Evolutionary conservation across 2,113 vertebrate genomes (phyloP), one percentile per base, ranked within the genome.

Genomic region (Porphyrio hochstetteri): DNA sequence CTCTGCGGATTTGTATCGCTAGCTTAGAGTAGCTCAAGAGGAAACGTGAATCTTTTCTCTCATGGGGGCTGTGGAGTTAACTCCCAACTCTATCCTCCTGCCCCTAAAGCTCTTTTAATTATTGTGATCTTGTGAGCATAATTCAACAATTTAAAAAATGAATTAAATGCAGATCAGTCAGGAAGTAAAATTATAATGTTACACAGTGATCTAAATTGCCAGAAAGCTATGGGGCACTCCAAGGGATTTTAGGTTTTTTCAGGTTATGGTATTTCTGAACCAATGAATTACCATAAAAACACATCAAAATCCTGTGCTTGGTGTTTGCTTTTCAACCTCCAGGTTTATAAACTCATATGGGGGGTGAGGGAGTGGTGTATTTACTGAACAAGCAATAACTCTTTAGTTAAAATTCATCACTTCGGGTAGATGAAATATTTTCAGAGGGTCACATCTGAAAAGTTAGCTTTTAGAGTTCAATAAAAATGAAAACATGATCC

Each of bases 1-100:
- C 55, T 92, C 90, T 40, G 33, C 90, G 91, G 89, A 93, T 93
- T 92, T 97, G 76, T 79, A 91, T 92, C 9, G 11, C 68, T 95
- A 59, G 70, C 35, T 96, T 77, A 92, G 44, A 93, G 84, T 46
- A 96, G 65, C 79, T 93, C 60, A 70, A 86, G 82, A 91, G 70
- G 72, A 94, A 95, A 78, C 20, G 53, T 2, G 25, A 92, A 86
- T 90, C 82, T 96, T 79, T 81, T 91, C 69, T 95, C 79, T 92
- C 67, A 35, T 28, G 65, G 82, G 67, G 35, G 50, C 35, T 21
- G 61, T 36, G 79, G 38, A 90, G 19, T n/a, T 65, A 86, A 86
- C 76, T 95, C 69, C 55, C 68, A 80, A 6, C 11, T 78, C 75
- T 70, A 33, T 71, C 53, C 13, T 69, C 57, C 79, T 82, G 19